phyloP scores from a whole-genome alignment of 2,113 vertebrate species.

The Aspiorhynchus laticeps region DNA sequence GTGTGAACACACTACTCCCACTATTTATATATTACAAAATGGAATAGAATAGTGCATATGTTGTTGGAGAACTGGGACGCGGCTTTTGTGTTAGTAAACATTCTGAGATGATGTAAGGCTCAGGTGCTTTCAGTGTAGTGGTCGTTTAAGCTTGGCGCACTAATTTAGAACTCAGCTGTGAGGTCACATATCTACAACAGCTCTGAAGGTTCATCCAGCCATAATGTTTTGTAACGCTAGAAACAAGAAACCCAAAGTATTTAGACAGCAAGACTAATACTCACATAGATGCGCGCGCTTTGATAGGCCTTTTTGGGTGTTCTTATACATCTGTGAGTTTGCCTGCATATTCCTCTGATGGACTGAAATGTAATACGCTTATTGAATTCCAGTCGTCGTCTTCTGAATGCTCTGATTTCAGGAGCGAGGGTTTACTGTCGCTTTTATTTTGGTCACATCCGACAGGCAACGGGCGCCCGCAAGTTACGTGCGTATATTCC shows the following conservation, averaged over 20 bases:
- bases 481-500: slow-evolving; percentile 89
- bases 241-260: neutral
- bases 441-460: slow-evolving; percentile 79
- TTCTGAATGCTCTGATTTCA: slow-evolving; percentile 82
- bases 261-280: neutral
- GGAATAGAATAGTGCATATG: neutral
- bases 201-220: neutral
- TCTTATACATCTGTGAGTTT: slow-evolving; percentile 74
- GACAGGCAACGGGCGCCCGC: slow-evolving; percentile 80
- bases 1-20: neutral
- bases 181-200: neutral
- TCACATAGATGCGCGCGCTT: slow-evolving; percentile 1
- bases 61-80: neutral
- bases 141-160: neutral
- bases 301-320: neutral
- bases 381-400: slow-evolving; percentile 76
- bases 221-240: neutral
- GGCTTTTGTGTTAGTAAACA: neutral
- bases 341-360: slow-evolving; percentile 63
- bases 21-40: neutral
- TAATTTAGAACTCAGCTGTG: neutral
- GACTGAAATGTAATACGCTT: slow-evolving; percentile 65
- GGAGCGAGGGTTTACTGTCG: slow-evolving; percentile 80
- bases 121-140: neutral
- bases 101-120: neutral